Conservation (phyloP, 2,888 invertebrate genomes). For the Stenchaetothrips biformis region DNA sequence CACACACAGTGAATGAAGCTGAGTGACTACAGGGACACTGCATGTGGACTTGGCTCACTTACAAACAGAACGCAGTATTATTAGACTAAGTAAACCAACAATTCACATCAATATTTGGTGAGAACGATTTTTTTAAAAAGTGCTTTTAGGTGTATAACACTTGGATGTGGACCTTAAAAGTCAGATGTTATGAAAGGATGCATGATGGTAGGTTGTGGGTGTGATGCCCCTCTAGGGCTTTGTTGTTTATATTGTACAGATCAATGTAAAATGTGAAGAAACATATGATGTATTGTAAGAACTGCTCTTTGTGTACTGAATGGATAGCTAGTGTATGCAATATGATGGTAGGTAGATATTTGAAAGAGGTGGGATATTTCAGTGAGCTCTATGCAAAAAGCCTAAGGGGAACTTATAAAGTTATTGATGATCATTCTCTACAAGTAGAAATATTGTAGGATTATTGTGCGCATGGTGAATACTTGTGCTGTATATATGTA, state of each 20-base stretch:
- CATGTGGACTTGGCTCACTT: not conserved
- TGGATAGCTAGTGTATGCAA: slow-evolving; percentile 16
- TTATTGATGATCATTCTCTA: not conserved
- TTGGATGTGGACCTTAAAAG: not conserved
- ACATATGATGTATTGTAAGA: slow-evolving; percentile 24
- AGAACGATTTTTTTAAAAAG: not conserved
- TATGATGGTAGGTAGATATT: slow-evolving; percentile 21
- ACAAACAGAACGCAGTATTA: slow-evolving; percentile 21
- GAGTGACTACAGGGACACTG: not conserved
- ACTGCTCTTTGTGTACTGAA: slow-evolving; percentile 24
- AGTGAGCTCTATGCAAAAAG: slow-evolving; percentile 13
- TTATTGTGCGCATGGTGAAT: slow-evolving; percentile 21
- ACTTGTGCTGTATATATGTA: slow-evolving; percentile 18
- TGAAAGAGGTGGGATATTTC: slow-evolving; percentile 6
- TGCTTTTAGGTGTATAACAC: slow-evolving; percentile 9
- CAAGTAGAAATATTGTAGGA: slow-evolving; percentile 16
- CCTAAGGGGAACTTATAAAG: not conserved
- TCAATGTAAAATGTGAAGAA: slow-evolving; percentile 16
- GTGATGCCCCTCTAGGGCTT: not conserved
- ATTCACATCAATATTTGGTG: slow-evolving; percentile 1
- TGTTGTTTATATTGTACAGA: slow-evolving; percentile 18
- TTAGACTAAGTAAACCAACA: slow-evolving; percentile 16
- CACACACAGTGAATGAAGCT: not conserved
- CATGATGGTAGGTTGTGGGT: slow-evolving; percentile 13
- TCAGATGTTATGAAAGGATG: not conserved